Percentiles rank a stretch among this genome's conserved stretches.
These are phyloP conservation scores for Dynastes tityus DNA, from an alignment of 2,888 invertebrate species.

Conservation along the genomic window DNA sequence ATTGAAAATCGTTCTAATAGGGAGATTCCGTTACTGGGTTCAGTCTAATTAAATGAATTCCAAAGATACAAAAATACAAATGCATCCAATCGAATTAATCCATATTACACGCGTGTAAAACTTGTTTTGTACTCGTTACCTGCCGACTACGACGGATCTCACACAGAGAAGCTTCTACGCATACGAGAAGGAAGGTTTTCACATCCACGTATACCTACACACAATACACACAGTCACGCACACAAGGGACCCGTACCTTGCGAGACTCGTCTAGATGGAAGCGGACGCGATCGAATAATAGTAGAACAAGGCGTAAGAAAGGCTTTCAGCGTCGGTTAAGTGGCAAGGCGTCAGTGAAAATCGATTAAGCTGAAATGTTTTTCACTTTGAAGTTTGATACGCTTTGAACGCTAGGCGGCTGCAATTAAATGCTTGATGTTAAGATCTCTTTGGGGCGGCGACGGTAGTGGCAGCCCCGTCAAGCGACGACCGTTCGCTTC, in stretches of 20 bases:
- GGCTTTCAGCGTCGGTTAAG: slow-evolving; percentile 58
- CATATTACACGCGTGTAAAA: background rate
- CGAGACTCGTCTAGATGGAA: slow-evolving; percentile 17
- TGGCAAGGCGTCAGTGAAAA: slow-evolving; percentile 64
- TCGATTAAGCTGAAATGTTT: slow-evolving; percentile 67
- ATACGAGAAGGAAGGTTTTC: background rate
- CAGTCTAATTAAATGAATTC: too few species aligned
- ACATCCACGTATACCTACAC: slow-evolving; percentile 4
- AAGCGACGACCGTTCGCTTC: slow-evolving; percentile 47
- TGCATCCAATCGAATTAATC: slow-evolving; percentile 21
- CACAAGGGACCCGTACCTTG: slow-evolving; percentile 1
- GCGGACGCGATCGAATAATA: slow-evolving; percentile 50
- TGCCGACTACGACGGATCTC: too few species aligned
- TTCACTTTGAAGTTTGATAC: slow-evolving; percentile 67
- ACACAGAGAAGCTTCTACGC: background rate
- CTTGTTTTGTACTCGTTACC: background rate
- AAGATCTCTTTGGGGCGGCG: slow-evolving; percentile 50
- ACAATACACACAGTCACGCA: background rate
- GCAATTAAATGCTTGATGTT: slow-evolving; percentile 63
- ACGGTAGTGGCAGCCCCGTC: slow-evolving; percentile 41
- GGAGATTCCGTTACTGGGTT: too few species aligned
- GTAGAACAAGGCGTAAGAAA: slow-evolving; percentile 50
- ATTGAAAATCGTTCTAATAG: too few species aligned
- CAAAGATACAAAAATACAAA: background rate
- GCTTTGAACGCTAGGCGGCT: slow-evolving; percentile 63